Evolutionary conservation across 2,888 invertebrate species (phyloP).

Genomic region (Nephrotoma flavescens): DNA sequence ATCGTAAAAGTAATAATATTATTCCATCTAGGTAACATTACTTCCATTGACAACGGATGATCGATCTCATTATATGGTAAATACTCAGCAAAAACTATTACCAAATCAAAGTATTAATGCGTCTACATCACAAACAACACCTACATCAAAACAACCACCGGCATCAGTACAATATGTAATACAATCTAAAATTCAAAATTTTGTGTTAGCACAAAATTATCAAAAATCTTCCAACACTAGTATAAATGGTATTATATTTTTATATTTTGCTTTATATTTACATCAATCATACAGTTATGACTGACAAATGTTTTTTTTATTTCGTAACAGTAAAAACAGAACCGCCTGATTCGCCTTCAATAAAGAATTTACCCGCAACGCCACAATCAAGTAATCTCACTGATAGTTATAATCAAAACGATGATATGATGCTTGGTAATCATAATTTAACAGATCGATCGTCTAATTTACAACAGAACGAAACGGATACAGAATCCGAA

Average conservation of each 20-base stretch:
- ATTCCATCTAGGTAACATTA: conserved; percentile 14
- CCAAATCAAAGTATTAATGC: background rate
- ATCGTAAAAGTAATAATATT: background rate
- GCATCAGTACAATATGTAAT: conserved; percentile 23
- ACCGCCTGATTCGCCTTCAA: conserved; percentile 25
- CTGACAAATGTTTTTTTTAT: background rate
- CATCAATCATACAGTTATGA: too few relatives aligned
- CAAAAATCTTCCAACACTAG: background rate
- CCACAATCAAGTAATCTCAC: conserved; percentile 22
- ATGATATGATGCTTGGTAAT: background rate
- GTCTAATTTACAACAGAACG: background rate
- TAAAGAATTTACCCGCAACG: conserved; percentile 28
- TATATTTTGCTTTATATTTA: background rate
- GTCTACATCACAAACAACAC: conserved; percentile 2
- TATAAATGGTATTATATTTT: background rate
- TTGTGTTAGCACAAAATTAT: conserved; percentile 6
- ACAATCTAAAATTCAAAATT: conserved; percentile 6
- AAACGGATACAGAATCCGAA: conserved; percentile 12
- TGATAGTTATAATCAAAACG: conserved; percentile 3
- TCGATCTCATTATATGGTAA: conserved; percentile 10
- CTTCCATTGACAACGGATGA: conserved; percentile 16
- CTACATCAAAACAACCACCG: conserved; percentile 8
- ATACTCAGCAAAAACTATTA: conserved; percentile 10
- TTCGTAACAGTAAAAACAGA: conserved; percentile 8
- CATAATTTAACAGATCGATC: background rate